A percentile compares a stretch with the other conserved stretches of the same genome.
Evolutionary conservation across 2,888 invertebrate species (phyloP).

Genomic region (Altica lythri): DNA sequence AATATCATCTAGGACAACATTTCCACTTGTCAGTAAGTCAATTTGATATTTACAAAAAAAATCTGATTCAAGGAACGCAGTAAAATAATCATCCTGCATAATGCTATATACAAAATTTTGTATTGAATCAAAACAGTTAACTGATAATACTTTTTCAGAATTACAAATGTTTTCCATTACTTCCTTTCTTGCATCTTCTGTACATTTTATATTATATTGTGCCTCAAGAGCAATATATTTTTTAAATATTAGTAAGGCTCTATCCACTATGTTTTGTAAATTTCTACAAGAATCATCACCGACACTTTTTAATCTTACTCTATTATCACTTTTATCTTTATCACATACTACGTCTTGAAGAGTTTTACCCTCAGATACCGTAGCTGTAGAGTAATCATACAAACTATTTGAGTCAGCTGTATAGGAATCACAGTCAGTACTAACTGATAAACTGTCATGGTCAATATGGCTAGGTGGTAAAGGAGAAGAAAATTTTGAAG

Average conservation of each 20-base stretch:
- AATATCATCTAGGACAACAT: constrained; percentile 83
- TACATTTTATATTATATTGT: constrained; percentile 63
- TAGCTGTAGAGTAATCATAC: constrained; percentile 48
- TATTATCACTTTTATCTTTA: constrained; percentile 51
- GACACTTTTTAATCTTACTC: constrained; percentile 44
- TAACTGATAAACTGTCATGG: constrained; percentile 57
- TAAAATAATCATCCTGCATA: constrained; percentile 76
- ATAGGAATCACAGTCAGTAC: constrained; percentile 57
- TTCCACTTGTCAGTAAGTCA: constrained; percentile 82
- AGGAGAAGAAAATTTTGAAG: constrained; percentile 33
- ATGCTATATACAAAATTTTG: constrained; percentile 68
- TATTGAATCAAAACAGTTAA: constrained; percentile 74
- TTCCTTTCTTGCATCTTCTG: constrained; percentile 63
- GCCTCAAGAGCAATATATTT: constrained; percentile 76
- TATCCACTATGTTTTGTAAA: constrained; percentile 56
- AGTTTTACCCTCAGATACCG: constrained; percentile 39
- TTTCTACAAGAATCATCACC: constrained; percentile 36
- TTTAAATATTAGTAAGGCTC: constrained; percentile 75
- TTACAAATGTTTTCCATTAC: constrained; percentile 71
- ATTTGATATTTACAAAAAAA: constrained; percentile 92
- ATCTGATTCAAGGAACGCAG: constrained; percentile 81
- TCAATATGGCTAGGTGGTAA: constrained; percentile 45
- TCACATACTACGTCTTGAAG: constrained; percentile 47
- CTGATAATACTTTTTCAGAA: constrained; percentile 67
- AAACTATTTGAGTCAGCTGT: constrained; percentile 54